These are phyloP conservation scores for Gobiocypris rarus DNA, from an alignment of 2,113 vertebrate species.

Conservation along the genomic window DNA sequence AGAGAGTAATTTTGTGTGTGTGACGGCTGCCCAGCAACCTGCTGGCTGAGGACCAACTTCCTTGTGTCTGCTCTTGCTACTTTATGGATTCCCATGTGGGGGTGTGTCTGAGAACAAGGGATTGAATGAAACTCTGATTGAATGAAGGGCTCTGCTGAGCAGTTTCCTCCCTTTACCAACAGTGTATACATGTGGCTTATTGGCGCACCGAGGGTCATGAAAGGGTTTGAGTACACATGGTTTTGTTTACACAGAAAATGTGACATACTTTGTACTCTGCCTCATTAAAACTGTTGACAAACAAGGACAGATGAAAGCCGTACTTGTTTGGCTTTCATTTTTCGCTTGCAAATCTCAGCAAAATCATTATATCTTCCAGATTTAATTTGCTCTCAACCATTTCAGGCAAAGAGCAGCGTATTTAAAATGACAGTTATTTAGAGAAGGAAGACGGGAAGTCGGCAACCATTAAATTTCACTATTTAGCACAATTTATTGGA, in stretches of 20 bases:
- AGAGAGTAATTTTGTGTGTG: conserved; percentile 55
- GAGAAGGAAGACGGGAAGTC: neutral
- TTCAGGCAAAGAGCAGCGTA: neutral
- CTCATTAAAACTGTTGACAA: conserved; percentile 59
- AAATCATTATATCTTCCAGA: conserved; percentile 21
- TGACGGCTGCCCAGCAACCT: conserved; percentile 59
- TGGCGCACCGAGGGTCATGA: conserved; percentile 40
- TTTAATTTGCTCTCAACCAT: neutral
- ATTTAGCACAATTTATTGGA: neutral
- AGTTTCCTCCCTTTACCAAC: conserved; percentile 66
- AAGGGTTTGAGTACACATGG: conserved; percentile 38
- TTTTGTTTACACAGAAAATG: conserved; percentile 34
- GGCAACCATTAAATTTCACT: neutral
- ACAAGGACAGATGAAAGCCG: conserved; percentile 11
- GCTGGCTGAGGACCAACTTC: conserved; percentile 56
- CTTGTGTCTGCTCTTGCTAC: conserved; percentile 61
- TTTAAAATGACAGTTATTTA: neutral
- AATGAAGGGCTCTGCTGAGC: conserved; percentile 70
- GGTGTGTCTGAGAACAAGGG: conserved; percentile 78
- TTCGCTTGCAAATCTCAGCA: conserved; percentile 19
- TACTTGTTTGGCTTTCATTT: neutral
- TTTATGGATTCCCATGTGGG: conserved; percentile 70
- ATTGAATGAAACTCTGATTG: conserved; percentile 80
- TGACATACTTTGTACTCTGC: conserved; percentile 5
- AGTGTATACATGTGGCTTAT: conserved; percentile 59